Evolutionary conservation across 2,888 invertebrate species (phyloP), one percentile per base, ranked within the genome.

Genomic region (Drosophila yooni): DNA sequence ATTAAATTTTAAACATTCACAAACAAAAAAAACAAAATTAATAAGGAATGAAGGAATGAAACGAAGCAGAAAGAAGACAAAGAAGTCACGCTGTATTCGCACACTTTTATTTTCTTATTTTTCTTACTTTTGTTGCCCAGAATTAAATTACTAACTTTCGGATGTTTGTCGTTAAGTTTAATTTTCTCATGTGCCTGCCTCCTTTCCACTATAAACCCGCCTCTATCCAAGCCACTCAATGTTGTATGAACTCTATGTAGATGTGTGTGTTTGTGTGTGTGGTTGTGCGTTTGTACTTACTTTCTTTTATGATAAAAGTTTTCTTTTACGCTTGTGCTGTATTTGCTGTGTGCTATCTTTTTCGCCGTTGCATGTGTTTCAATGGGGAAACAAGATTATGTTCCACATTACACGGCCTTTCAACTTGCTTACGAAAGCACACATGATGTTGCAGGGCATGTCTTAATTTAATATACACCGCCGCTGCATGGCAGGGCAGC

Each of bases 121-220:
- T 53, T 58, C 27, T 43, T 59, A 56, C 51, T 53, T 38, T 63
- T 50, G 18, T 66, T 66, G 21, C 59, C 67, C 52, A 13, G 74
- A 76, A 76, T 83, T 74, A 78, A 82, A 73, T 82, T 82, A 77
- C 82, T 67, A 82, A 86, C 70, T 80, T 81, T 81, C 60, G 65
- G 67, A 78, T 86, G 66, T 80, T 80, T 74, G 73, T 64, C 72
- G 68, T 81, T 85, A 75, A 79, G 71, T 79, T 87, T 74, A 67
- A 82, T 76, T 77, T 71, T 51, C 66, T 82, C 61, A 63, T 76
- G 56, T 66, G 72, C 70, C 68, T 66, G 72, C 70, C 68, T 54
- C 52, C 34, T 59, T 52, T 58, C 46, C 68, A 51, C 63, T 40
- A 31, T 40, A 36, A 36, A 21, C 54, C 31, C 0, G 10, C 31